Percentiles rank a stretch among this genome's conserved stretches.
Evolutionary conservation across 2,113 vertebrate species (phyloP).

Genomic region (Pteropus alecto): DNA sequence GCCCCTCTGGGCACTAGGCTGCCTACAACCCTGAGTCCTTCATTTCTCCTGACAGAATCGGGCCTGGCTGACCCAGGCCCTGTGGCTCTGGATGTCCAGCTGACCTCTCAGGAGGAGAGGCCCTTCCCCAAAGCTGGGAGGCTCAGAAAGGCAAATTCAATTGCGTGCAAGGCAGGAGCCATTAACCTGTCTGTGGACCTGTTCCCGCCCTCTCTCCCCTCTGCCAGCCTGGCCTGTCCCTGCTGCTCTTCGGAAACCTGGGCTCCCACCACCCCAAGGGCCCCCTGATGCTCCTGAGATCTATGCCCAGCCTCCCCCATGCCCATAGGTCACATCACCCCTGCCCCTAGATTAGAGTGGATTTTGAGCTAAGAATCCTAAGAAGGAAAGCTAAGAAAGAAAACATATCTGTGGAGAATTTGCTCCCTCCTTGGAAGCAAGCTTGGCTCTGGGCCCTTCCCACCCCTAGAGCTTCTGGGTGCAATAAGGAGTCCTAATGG

Average conservation of each 20-base stretch:
- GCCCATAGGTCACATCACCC: neutral
- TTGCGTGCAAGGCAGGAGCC: slow-evolving; percentile 67
- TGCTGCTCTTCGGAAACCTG: neutral
- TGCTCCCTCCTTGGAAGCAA: neutral
- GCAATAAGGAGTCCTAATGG: neutral
- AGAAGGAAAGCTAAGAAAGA: neutral
- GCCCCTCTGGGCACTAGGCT: neutral
- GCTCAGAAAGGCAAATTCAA: slow-evolving; percentile 77
- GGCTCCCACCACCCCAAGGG: neutral
- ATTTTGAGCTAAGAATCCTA: neutral
- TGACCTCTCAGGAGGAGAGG: slow-evolving; percentile 40
- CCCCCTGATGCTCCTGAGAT: neutral
- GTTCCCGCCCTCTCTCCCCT: neutral
- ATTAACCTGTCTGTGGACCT: slow-evolving; percentile 84
- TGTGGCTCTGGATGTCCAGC: slow-evolving; percentile 24
- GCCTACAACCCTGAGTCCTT: neutral
- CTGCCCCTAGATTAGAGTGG: neutral
- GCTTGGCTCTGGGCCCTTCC: neutral
- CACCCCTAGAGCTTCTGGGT: neutral
- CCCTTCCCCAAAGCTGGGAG: slow-evolving; percentile 54
- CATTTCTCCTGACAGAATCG: slow-evolving; percentile 64
- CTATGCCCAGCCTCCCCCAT: neutral
- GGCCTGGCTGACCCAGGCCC: neutral
- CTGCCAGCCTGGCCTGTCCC: slow-evolving; percentile 13
- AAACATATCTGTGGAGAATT: neutral